Evolutionary conservation across 2,113 vertebrate genomes (phyloP).

Genomic region (Mirza zaza): DNA sequence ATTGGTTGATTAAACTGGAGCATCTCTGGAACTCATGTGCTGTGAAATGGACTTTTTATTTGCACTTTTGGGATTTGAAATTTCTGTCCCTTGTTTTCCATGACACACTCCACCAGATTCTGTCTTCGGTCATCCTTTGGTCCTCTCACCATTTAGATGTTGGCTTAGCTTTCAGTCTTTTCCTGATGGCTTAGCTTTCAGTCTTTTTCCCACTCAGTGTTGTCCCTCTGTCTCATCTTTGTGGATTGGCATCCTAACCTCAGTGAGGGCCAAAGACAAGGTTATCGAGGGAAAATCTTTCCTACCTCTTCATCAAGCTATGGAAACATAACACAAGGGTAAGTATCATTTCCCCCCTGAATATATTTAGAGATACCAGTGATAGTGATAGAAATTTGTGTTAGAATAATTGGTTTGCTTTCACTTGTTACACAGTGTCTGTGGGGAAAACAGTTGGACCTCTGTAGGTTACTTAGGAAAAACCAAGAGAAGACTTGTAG

Average conservation of each 20-base stretch:
- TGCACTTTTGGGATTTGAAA: background rate
- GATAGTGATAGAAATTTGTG: background rate
- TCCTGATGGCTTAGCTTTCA: background rate
- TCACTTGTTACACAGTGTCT: background rate
- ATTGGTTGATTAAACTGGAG: background rate
- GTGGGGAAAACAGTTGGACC: background rate
- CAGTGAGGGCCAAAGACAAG: constrained; percentile 1
- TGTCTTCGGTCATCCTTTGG: background rate
- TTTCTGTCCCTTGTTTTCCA: background rate
- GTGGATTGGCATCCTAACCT: background rate
- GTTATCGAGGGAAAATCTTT: background rate
- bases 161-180: background rate
- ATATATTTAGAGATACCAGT: background rate
- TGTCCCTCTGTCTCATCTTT: background rate
- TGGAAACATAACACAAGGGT: background rate
- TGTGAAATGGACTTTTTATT: constrained; percentile 31
- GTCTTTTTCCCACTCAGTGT: background rate
- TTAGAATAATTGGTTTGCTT: constrained; percentile 3
- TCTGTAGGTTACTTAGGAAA: background rate
- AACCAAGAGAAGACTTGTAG: background rate
- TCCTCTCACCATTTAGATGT: background rate
- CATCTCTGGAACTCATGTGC: background rate
- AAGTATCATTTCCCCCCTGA: background rate
- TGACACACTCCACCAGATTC: background rate
- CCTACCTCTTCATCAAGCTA: background rate